Conservation (phyloP, 2,888 invertebrate genomes). For the Chirona hameri region DNA sequence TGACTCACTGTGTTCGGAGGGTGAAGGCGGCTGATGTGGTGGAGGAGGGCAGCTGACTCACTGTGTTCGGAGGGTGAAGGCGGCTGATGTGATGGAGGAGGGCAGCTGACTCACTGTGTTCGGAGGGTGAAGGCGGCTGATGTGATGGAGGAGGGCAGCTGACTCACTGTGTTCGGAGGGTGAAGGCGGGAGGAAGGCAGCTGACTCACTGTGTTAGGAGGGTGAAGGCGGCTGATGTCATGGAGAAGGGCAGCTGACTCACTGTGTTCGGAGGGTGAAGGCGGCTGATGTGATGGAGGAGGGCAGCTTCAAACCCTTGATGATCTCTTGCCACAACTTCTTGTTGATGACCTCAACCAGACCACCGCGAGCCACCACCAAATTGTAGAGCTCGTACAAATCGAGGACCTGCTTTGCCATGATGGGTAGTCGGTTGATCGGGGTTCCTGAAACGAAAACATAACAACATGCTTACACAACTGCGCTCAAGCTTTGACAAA, state of each 20-base stretch:
- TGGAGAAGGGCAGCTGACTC: conserved; percentile 90
- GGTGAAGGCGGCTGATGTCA: conserved; percentile 98
- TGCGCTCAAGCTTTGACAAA: too few relatives aligned
- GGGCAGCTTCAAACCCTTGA: conserved; percentile 97
- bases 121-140: too few relatives aligned
- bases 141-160: too few relatives aligned
- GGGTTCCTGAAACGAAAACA: conserved; percentile 68
- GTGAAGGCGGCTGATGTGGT: too few relatives aligned
- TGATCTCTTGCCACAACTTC: conserved; percentile 99
- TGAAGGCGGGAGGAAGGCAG: too few relatives aligned
- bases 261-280: conserved; percentile 98
- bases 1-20: too few relatives aligned
- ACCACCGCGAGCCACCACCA: conserved; percentile 96
- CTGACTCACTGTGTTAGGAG: conserved; percentile 91
- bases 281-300: conserved; percentile 99
- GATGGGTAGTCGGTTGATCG: conserved; percentile 98
- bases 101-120: too few relatives aligned
- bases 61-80: too few relatives aligned
- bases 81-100: too few relatives aligned
- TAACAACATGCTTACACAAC: too few relatives aligned
- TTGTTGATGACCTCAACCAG: conserved; percentile 99
- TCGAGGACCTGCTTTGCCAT: conserved; percentile 99
- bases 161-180: too few relatives aligned
- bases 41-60: too few relatives aligned
- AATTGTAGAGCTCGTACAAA: conserved; percentile 92